phyloP scores from a whole-genome alignment of 37 sponge, comb jelly and placozoan genomes.

The Geodia barretti region DNA sequence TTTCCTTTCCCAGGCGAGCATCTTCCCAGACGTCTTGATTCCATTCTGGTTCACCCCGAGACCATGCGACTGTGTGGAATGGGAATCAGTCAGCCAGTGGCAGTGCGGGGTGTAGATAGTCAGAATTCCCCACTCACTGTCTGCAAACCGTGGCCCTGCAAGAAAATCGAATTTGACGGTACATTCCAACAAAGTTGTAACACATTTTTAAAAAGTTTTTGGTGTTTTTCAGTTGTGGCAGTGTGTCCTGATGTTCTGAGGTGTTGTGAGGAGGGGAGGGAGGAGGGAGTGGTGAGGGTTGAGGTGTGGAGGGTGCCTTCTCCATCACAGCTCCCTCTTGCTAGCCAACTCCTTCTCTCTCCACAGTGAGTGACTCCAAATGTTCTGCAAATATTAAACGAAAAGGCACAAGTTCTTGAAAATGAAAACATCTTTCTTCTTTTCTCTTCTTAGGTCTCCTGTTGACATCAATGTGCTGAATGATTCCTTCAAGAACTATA shows the following conservation, averaged over 20 bases:
- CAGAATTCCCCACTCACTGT: slow-evolving; percentile 2
- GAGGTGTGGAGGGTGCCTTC: not conserved
- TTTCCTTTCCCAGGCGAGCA: slow-evolving; percentile 16
- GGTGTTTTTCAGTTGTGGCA: slow-evolving; percentile 16
- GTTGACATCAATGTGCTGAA: slow-evolving; percentile 13
- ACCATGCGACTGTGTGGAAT: slow-evolving; percentile 56
- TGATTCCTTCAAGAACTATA: slow-evolving; percentile 58
- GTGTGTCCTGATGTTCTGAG: slow-evolving; percentile 2
- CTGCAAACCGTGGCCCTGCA: slow-evolving; percentile 58
- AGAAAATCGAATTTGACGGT: slow-evolving; percentile 50
- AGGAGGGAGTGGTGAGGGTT: not conserved
- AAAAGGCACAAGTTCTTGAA: too few species aligned
- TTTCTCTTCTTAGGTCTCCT: not conserved
- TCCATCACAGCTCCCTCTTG: slow-evolving; percentile 20
- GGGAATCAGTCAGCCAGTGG: slow-evolving; percentile 37
- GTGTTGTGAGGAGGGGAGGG: not conserved
- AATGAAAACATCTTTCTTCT: too few species aligned
- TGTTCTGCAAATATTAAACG: not conserved
- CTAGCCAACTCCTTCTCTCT: slow-evolving; percentile 18
- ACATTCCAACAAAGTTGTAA: too few species aligned
- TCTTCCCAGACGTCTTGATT: slow-evolving; percentile 26
- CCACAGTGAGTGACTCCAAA: slow-evolving; percentile 12
- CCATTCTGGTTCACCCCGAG: slow-evolving; percentile 61
- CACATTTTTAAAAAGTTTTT: not conserved
- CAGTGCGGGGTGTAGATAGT: not conserved